Conservation (phyloP, 1,140 invertebrate species). For the Pseudoatta argentina region DNA sequence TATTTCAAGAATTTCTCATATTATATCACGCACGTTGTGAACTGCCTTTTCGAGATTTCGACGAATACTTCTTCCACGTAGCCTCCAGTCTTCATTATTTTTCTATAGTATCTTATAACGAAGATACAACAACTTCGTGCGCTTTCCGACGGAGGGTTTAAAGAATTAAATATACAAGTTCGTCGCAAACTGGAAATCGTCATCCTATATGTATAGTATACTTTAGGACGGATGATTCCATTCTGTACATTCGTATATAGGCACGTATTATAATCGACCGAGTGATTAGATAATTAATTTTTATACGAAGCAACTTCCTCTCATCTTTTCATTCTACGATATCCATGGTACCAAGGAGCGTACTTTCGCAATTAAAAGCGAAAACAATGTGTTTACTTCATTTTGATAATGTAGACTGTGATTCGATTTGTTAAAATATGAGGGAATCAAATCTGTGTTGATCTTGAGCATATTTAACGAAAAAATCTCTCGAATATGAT, state of each 20-base stretch:
- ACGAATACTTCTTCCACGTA: conserved; percentile 58
- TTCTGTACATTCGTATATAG: conserved; percentile 52
- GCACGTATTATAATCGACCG: conserved; percentile 59
- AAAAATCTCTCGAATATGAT: conserved; percentile 9
- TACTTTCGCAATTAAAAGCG: not conserved
- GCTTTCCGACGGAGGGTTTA: conserved; percentile 31
- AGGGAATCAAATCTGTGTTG: not conserved
- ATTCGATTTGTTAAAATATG: conserved; percentile 27
- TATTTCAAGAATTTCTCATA: not conserved
- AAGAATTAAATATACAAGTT: conserved; percentile 18
- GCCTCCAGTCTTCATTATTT: conserved; percentile 57
- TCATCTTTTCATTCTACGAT: not conserved
- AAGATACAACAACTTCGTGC: conserved; percentile 55
- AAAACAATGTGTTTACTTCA: conserved; percentile 5
- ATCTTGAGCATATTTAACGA: conserved; percentile 4
- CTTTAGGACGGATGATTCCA: conserved; percentile 25
- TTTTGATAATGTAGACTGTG: conserved; percentile 13
- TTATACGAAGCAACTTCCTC: conserved; percentile 51
- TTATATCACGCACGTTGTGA: conserved; percentile 35
- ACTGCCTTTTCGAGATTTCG: conserved; percentile 51
- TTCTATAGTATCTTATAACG: conserved; percentile 52
- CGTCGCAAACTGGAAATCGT: conserved; percentile 15
- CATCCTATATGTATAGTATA: conserved; percentile 20
- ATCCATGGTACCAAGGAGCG: not conserved
- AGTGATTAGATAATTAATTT: conserved; percentile 74